These are phyloP conservation scores for Polyommatus iphigenia DNA, from an alignment of 2,888 invertebrate genomes.

Conservation along the genomic window DNA sequence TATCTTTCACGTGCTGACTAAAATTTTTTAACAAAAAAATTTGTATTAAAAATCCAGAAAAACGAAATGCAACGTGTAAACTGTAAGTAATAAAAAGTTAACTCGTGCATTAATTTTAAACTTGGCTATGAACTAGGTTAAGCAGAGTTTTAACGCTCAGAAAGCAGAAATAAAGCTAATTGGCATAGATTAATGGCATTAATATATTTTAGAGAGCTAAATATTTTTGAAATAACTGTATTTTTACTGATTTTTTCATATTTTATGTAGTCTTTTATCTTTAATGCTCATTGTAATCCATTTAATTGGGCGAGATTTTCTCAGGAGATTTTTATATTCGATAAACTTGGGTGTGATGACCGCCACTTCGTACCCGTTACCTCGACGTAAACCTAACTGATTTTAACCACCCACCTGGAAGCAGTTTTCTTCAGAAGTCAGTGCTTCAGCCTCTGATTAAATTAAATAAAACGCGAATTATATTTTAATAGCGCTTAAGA, in stretches of 20 bases:
- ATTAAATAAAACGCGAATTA: no score
- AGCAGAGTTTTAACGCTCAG: conserved; percentile 15
- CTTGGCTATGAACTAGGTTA: conserved; percentile 19
- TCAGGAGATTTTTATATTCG: conserved; percentile 8
- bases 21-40: not conserved
- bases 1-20: not conserved
- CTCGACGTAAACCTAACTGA: not conserved
- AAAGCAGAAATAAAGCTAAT: conserved; percentile 20
- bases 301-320: conserved; percentile 7
- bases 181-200: conserved; percentile 1
- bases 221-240: not conserved
- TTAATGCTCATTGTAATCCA: not conserved
- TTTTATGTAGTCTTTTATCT: not conserved
- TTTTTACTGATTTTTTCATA: not conserved
- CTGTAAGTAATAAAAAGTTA: conserved; percentile 7
- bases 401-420: not conserved
- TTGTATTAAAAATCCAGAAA: not conserved
- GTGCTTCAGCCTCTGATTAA: no score
- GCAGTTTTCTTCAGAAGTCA: not conserved
- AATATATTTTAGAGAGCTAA: not conserved
- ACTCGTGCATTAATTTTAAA: conserved; percentile 23
- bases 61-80: conserved; percentile 11
- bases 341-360: not conserved
- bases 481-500: no score
- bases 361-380: not conserved